phyloP scores from a whole-genome alignment of 1,140 invertebrate genomes.

The Cotesia typhae region DNA sequence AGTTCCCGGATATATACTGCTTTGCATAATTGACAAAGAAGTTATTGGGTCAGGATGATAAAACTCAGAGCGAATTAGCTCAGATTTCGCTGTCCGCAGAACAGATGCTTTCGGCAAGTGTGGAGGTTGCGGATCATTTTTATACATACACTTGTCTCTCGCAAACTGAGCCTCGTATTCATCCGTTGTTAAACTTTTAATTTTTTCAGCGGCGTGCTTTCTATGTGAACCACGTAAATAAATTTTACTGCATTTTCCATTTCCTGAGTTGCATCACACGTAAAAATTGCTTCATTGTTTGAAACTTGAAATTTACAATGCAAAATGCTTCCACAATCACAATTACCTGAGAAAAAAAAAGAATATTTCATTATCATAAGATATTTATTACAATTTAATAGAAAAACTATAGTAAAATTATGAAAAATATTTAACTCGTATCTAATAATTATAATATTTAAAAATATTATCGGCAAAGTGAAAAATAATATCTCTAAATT shows the following conservation, averaged over 20 bases:
- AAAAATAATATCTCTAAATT: background rate
- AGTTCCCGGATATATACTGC: background rate
- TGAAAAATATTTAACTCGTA: no score
- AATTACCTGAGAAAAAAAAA: background rate
- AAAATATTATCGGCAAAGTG: no score
- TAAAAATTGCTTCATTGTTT: background rate
- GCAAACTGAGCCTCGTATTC: background rate
- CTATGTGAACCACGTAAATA: background rate
- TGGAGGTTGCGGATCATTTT: no score
- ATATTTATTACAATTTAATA: no score
- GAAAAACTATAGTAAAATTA: no score
- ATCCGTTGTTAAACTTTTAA: background rate
- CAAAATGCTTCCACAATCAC: constrained; percentile 5
- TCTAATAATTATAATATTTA: no score
- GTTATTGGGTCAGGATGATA: constrained; percentile 8
- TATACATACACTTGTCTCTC: background rate
- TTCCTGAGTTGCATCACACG: background rate
- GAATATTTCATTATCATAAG: background rate
- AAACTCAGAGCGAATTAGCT: background rate
- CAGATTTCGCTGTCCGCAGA: no score
- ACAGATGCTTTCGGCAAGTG: no score
- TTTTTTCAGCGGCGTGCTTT: background rate
- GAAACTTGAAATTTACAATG: background rate
- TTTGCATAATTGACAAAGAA: constrained; percentile 1
- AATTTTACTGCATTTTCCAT: background rate